Evolutionary conservation across 2,797 vertebrate genomes (phyloP), one percentile per base, ranked within the genome.

Genomic region (Lithobates sylvaticus): DNA sequence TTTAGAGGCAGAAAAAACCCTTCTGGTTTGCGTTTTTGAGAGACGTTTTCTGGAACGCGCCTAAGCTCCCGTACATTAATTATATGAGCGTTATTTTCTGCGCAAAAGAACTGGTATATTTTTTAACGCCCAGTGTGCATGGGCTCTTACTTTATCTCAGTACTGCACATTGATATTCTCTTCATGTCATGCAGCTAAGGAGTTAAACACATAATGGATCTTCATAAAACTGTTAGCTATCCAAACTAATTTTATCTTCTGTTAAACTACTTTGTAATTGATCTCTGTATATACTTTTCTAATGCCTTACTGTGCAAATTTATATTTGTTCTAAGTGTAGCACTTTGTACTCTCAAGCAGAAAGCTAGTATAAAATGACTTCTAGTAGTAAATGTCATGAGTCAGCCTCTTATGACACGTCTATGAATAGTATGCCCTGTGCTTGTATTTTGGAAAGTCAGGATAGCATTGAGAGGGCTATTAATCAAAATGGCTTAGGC

Each of bases 391-490:
- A 47, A 72, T 79, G 61, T 81, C 72, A 83, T 78, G 75, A 65
- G 75, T 86, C 85, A 87, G 80, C 85, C 67, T 74, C 69, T 58
- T 81, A 67, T 83, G 79, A 83, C 68, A 83, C 54, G 36, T 78
- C 74, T 65, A 87, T 78, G 85, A 87, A 78, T 87, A 74, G 75
- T 83, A 78, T 29, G 50, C 58, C 42, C 79, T 78, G 85, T 65
- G 69, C 78, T 58, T 74, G 54, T 68, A 47, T 47, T 71, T 67
- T 34, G 23, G 50, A 78, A 86, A 44, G 16, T 39, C 23, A 67
- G 54, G 42, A 73, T 72, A 54, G n/a, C 67, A 74, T 65, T 65
- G 39, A 42, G 69, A 54, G 39, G n/a, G 75, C 54, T 54, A 86
- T 86, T 83, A 36, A 78, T 83, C 85, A 86, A 76, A 77, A 10